Percentiles rank a stretch among this genome's conserved stretches.
These are phyloP conservation scores for Drosophila nigricruria DNA, from an alignment of 2,888 invertebrate genomes.

Conservation along the genomic window DNA sequence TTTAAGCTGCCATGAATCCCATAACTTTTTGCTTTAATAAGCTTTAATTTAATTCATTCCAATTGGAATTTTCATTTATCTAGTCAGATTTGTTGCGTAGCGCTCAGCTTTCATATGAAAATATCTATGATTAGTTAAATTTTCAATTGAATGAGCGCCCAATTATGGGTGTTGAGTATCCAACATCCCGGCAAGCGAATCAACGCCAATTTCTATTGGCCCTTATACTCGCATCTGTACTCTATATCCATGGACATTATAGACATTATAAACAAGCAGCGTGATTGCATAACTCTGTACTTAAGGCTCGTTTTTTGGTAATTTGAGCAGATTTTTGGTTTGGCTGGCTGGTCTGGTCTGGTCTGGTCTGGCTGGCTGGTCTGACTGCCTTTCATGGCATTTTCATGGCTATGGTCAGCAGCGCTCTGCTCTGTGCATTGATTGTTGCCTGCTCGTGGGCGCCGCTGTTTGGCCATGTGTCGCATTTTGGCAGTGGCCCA, in stretches of 20 bases:
- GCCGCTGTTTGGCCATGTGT: slow-evolving; percentile 56
- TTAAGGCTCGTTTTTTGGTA: background rate
- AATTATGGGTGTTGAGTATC: background rate
- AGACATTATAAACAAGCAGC: slow-evolving; percentile 1
- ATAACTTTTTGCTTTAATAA: background rate
- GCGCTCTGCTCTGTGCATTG: slow-evolving; percentile 13
- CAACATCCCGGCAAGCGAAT: background rate
- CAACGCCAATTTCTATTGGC: background rate
- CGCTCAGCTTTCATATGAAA: background rate
- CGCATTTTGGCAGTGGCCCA: slow-evolving; percentile 71
- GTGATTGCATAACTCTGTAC: slow-evolving; percentile 1
- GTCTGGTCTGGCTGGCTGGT: background rate
- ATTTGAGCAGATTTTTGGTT: slow-evolving; percentile 6
- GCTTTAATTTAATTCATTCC: background rate
- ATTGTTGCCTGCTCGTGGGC: slow-evolving; percentile 38
- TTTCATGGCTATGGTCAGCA: slow-evolving; percentile 15
- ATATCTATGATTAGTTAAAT: background rate
- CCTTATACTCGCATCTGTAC: background rate
- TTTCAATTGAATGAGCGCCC: background rate
- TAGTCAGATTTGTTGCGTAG: no score
- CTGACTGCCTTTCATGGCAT: slow-evolving; percentile 1
- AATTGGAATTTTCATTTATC: background rate
- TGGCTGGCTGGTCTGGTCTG: no score
- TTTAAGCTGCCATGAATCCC: no score
- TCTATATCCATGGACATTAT: background rate